Evolutionary conservation across 2,888 invertebrate genomes (phyloP).

Genomic region (Cacoxenus indagator): DNA sequence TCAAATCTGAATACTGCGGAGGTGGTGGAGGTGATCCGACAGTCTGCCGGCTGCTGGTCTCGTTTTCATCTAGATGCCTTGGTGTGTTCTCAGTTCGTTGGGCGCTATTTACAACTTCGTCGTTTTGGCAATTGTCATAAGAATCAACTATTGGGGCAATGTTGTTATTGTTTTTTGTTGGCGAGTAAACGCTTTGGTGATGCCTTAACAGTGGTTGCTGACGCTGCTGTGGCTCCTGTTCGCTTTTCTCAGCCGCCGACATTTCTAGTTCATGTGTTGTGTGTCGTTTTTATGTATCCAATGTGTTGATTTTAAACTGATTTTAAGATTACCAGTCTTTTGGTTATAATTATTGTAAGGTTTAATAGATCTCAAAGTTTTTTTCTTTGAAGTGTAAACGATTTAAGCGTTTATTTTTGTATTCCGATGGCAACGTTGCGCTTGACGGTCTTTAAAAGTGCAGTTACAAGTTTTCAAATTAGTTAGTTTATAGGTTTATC

Average conservation of each 20-base stretch:
- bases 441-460: background rate
- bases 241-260: constrained; percentile 54
- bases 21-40: constrained; percentile 32
- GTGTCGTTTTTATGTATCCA: too few species aligned
- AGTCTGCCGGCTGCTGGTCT: constrained; percentile 33
- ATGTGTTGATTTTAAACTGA: constrained; percentile 24
- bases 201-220: too few species aligned
- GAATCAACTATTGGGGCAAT: constrained; percentile 36
- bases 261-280: constrained; percentile 32
- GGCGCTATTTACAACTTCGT: constrained; percentile 37
- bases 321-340: constrained; percentile 46
- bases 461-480: background rate
- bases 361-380: background rate
- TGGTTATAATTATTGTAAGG: constrained; percentile 26
- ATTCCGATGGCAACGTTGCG: background rate
- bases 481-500: background rate
- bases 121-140: constrained; percentile 34
- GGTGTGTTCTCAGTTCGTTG: constrained; percentile 23
- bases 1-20: constrained; percentile 27
- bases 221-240: constrained; percentile 36
- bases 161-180: constrained; percentile 28
- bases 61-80: constrained; percentile 36
- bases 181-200: constrained; percentile 17
- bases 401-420: background rate
- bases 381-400: background rate